Evolutionary conservation across 2,113 vertebrate genomes (phyloP).

Genomic region (Forbesichthys papilliferus): DNA sequence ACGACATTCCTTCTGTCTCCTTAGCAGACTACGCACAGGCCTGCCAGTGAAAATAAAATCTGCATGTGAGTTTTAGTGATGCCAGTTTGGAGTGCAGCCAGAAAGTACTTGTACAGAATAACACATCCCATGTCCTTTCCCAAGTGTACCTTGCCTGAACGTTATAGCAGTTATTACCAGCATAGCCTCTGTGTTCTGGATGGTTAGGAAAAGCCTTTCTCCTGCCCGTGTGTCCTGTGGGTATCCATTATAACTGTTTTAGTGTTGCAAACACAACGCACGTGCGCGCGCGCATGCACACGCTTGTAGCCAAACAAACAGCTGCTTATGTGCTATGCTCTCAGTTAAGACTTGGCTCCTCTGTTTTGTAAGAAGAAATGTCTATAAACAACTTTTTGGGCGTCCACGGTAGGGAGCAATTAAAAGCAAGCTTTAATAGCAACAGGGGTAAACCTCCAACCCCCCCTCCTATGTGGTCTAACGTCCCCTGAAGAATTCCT

Average conservation of each 20-base stretch:
- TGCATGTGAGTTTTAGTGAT: no score
- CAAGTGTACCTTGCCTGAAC: no score
- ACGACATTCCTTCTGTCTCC: no score
- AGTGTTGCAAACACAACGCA: conserved; percentile 14
- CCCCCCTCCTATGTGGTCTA: conserved; percentile 49
- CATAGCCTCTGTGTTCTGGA: neutral
- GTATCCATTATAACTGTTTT: conserved; percentile 21
- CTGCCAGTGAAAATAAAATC: no score
- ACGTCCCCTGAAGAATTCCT: conserved; percentile 20
- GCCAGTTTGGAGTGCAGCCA: no score
- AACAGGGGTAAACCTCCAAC: neutral
- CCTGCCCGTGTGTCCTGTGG: conserved; percentile 1
- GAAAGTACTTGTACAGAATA: no score
- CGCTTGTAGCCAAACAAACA: conserved; percentile 4
- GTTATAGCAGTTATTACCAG: neutral
- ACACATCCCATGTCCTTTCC: no score
- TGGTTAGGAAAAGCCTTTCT: conserved; percentile 16
- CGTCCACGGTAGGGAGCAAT: conserved; percentile 22
- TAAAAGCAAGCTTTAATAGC: conserved; percentile 27
- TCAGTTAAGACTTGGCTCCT: neutral
- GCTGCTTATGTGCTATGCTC: neutral
- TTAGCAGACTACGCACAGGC: no score
- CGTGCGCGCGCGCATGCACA: neutral
- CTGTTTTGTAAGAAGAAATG: neutral
- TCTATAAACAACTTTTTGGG: neutral